Evolutionary conservation across 2,888 invertebrate species (phyloP).

Genomic region (Lamellibrachia satsuma): DNA sequence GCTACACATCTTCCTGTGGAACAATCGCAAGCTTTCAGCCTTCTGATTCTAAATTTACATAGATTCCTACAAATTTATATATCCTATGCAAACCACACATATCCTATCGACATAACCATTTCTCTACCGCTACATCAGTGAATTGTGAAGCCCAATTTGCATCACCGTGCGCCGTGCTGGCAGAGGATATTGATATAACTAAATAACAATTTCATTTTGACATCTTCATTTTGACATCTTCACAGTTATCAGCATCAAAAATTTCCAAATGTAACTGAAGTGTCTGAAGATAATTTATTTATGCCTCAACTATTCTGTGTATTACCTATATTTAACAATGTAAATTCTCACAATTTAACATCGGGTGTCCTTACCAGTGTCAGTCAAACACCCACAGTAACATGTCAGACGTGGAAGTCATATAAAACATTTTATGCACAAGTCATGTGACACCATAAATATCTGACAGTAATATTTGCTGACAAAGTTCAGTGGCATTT

Average conservation of each 20-base stretch:
- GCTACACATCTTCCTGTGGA: not conserved
- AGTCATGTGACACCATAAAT: conserved; percentile 13
- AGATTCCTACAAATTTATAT: not conserved
- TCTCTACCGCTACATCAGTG: not conserved
- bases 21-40: not conserved
- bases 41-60: not conserved
- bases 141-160: not conserved
- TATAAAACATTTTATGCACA: not conserved
- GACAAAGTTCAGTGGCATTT: conserved; percentile 12
- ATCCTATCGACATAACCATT: not conserved
- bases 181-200: not conserved
- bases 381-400: not conserved
- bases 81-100: not conserved
- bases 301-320: not conserved
- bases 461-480: not conserved
- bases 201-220: not conserved
- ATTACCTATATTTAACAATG: not conserved
- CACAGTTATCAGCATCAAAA: not conserved
- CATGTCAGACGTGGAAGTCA: not conserved
- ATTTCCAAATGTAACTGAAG: not conserved
- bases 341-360: not conserved
- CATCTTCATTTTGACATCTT: not conserved
- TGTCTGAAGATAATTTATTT: not conserved
- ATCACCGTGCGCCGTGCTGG: not conserved
- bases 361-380: not conserved